A percentile compares a stretch with the other conserved stretches of the same genome.
phyloP scores from a whole-genome alignment of 2,113 vertebrate species.

The Grus americana region DNA sequence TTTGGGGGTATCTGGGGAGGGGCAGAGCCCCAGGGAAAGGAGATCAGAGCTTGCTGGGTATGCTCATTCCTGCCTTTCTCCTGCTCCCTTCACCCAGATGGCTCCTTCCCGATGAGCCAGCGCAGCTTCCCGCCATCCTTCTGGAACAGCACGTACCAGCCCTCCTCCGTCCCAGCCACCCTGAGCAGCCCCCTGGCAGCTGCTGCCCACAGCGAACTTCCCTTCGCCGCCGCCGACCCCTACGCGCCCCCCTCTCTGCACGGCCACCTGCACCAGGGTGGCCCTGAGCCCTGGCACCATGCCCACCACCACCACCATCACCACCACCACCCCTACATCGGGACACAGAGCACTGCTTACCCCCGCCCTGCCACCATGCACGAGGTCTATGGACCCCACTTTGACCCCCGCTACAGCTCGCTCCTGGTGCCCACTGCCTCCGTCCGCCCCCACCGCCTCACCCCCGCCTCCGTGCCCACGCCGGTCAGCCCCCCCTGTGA shows the following conservation, averaged over 20 bases:
- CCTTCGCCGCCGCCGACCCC: constrained; percentile 83
- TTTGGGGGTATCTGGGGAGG: neutral
- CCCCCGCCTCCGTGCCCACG: constrained; percentile 74
- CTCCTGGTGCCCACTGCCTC: constrained; percentile 87
- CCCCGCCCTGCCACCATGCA: constrained; percentile 84
- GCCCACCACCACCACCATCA: constrained; percentile 87
- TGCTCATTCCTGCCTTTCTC: neutral
- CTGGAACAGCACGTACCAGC: constrained; percentile 97
- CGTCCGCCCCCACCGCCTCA: constrained; percentile 87
- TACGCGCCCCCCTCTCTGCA: constrained; percentile 87
- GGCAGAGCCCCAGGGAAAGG: neutral
- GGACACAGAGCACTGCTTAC: constrained; percentile 84
- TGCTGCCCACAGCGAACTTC: constrained; percentile 84
- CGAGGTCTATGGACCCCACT: constrained; percentile 91
- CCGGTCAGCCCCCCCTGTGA: constrained; percentile 86
- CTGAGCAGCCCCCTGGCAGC: constrained; percentile 80
- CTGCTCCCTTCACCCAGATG: constrained; percentile 72
- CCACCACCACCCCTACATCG: constrained; percentile 86
- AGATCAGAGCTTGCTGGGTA: neutral
- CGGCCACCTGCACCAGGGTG: constrained; percentile 91
- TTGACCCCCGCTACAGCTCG: constrained; percentile 91
- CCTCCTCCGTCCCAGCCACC: constrained; percentile 72
- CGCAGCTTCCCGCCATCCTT: constrained; percentile 95
- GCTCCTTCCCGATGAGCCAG: constrained; percentile 95
- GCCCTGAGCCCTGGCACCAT: constrained; percentile 89